phyloP scores from a whole-genome alignment of 2,888 invertebrate genomes.

The Hoplodrina blanda region DNA sequence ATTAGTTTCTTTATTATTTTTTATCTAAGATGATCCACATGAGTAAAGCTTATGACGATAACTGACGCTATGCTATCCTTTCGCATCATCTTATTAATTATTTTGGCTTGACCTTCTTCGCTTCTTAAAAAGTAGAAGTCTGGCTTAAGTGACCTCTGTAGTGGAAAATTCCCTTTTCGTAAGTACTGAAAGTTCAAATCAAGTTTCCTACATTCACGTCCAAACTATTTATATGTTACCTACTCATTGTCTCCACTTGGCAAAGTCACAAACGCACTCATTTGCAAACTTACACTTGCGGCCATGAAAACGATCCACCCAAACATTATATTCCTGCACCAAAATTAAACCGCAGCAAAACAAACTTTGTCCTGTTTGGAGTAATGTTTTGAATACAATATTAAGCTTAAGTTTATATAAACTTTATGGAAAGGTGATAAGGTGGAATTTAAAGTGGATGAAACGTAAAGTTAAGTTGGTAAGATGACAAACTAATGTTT shows the following conservation, averaged over 20 bases:
- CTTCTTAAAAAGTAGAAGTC: too few relatives aligned
- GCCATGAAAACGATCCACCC: constrained; percentile 24
- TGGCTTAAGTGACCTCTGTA: too few relatives aligned
- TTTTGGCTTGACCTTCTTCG: too few relatives aligned
- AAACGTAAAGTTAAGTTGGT: constrained; percentile 38
- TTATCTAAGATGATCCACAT: too few relatives aligned
- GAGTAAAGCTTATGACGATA: too few relatives aligned
- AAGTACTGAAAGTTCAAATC: constrained; percentile 17
- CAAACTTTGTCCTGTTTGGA: constrained; percentile 46
- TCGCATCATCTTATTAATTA: too few relatives aligned
- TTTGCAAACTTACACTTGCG: constrained; percentile 52
- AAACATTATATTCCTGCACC: constrained; percentile 43
- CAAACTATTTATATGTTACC: constrained; percentile 72
- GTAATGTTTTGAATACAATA: constrained; percentile 67
- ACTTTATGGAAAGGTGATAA: constrained; percentile 28
- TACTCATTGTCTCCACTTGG: constrained; percentile 77
- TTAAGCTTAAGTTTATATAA: constrained; percentile 17
- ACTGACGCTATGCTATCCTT: too few relatives aligned
- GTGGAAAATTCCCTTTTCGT: too few relatives aligned
- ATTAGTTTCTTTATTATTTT: too few relatives aligned
- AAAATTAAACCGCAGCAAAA: constrained; percentile 32
- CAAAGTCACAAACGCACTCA: constrained; percentile 70
- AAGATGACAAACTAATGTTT: constrained; percentile 64
- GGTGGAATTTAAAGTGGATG: constrained; percentile 42
- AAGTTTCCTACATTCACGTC: constrained; percentile 65